phyloP scores from a whole-genome alignment of 2,113 vertebrate genomes.

The Amia ocellicauda region DNA sequence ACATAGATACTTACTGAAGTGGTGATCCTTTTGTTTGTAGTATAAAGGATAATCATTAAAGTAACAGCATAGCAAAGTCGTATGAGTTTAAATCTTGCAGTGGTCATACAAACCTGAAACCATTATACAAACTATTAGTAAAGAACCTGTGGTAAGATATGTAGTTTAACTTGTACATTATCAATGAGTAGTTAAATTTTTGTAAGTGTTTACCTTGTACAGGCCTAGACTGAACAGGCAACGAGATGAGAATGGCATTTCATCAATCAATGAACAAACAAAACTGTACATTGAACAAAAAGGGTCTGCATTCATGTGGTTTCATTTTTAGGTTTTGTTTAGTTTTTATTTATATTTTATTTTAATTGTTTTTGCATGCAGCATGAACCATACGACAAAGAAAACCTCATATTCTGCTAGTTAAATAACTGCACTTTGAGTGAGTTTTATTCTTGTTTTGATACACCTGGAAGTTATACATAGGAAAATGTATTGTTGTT shows the following conservation, averaged over 20 bases:
- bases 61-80: conserved; percentile 47
- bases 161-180: conserved; percentile 63
- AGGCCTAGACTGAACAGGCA: conserved; percentile 52
- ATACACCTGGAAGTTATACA: background rate
- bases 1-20: conserved; percentile 64
- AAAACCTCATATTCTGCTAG: background rate
- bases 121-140: conserved; percentile 57
- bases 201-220: conserved; percentile 57
- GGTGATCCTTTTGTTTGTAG: conserved; percentile 54
- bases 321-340: conserved; percentile 14
- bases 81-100: conserved; percentile 53
- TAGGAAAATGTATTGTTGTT: no score
- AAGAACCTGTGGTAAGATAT: conserved; percentile 65
- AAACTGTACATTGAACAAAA: conserved; percentile 25
- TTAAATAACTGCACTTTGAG: background rate
- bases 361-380: conserved; percentile 47
- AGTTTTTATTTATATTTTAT: no score
- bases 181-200: conserved; percentile 59
- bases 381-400: conserved; percentile 33
- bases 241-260: conserved; percentile 44
- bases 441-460: background rate
- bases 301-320: conserved; percentile 22
- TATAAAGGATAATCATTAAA: conserved; percentile 50
- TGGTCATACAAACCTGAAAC: conserved; percentile 37
- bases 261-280: conserved; percentile 28